These are phyloP conservation scores for Alcedo quadribrachys DNA, from an alignment of 2,797 vertebrate genomes.

Conservation along the genomic window DNA sequence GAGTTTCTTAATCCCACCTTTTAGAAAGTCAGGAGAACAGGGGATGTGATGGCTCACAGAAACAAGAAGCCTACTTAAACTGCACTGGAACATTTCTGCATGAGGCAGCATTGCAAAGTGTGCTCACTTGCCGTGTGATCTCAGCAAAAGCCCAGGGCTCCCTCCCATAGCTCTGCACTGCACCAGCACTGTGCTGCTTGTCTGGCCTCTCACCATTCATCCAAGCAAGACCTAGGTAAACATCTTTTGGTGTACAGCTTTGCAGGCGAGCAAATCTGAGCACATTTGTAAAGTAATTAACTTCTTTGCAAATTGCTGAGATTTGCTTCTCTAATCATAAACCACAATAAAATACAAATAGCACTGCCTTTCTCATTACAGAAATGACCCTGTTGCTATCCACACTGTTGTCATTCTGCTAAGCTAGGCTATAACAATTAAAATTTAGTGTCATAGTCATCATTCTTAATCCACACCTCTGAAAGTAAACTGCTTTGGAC, in stretches of 20 bases:
- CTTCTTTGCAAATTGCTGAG: conserved; percentile 42
- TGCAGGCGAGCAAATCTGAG: conserved; percentile 30
- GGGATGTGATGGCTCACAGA: neutral
- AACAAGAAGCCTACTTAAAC: neutral
- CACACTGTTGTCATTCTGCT: conserved; percentile 28
- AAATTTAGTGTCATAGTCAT: conserved; percentile 19
- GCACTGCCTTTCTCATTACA: conserved; percentile 30
- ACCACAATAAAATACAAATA: conserved; percentile 9
- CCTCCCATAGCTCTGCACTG: neutral
- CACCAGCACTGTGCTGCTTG: neutral
- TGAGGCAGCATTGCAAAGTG: fast-evolving
- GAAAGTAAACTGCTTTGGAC: neutral
- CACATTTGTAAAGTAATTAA: conserved; percentile 42
- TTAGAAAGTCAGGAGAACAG: neutral
- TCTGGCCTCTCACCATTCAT: neutral
- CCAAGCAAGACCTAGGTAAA: neutral
- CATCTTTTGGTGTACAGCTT: neutral
- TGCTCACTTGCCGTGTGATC: too few relatives aligned
- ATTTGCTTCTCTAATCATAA: conserved; percentile 52
- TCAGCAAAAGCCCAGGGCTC: neutral
- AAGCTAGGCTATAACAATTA: neutral
- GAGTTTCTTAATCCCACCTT: neutral
- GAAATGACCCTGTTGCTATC: conserved; percentile 35
- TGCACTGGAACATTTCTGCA: neutral
- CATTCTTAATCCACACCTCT: neutral